Base-by-base conservation (phyloP, 1,140 invertebrate genomes). In the Ylistrum balloti region DNA sequence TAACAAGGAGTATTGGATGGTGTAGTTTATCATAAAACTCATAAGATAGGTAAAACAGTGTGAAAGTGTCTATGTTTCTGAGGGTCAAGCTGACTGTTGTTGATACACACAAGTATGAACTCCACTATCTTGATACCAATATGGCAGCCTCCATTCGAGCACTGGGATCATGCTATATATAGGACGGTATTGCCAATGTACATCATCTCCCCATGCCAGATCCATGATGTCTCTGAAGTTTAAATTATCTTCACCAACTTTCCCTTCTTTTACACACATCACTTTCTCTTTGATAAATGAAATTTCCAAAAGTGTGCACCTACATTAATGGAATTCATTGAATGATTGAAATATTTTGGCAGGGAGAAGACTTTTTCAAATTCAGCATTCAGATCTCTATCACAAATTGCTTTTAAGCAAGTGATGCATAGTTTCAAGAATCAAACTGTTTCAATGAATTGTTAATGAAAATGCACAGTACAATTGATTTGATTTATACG, bases 261-360 rank as follows among this genome's bases (percentile, higher is more conserved):
- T 22, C 22, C 22, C 56, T 74, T 28, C 56, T 74, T 74, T 74
- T 74, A 74, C 56, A 74, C n/a, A n/a, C 56, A 74, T 74, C 56
- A 74, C 56, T 74, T 74, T 74, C 56, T 28, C 56, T 74, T 74
- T 74, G 56, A 74, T 74, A 74, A 74, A 74, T 74, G 56, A 28
- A 74, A 28, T 74, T 74, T 74, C 56, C n/a, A n/a, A 74, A 74
- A 28, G 22, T 74, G 56, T 74, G 56, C 56, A n/a, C 56, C n/a
- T 74, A 74, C 56, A 74, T 7, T 74, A 74, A 74, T 74, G 56
- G 56, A 74, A 11, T 3, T 22, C 2, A 22, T 74, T n/a, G 0
- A 11, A 74, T 74, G 56, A 74, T 74, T n/a, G n/a, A 74, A 74
- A 28, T 74, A 74, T 74, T 74, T 74, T 74, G 56, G 56, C 56